Conservation (phyloP, 2,888 invertebrate genomes). For the Cynaeus angustus region DNA sequence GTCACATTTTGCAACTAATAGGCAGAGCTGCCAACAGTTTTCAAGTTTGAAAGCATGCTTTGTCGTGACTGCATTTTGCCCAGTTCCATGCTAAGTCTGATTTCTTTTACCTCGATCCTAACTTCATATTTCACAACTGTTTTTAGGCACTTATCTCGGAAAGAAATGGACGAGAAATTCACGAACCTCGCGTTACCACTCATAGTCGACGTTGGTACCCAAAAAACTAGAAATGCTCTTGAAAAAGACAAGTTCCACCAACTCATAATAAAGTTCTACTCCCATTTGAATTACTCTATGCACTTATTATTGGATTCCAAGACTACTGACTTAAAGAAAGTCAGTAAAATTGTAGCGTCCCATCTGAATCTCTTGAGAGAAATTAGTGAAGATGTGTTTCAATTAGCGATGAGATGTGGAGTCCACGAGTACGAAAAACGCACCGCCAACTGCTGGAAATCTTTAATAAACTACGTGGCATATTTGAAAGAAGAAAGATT, state of each 20-base stretch:
- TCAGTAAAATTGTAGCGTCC: background rate
- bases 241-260: constrained; percentile 21
- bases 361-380: constrained; percentile 21
- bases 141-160: constrained; percentile 21
- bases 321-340: background rate
- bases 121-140: too few relatives aligned
- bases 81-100: too few relatives aligned
- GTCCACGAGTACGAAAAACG: constrained; percentile 56
- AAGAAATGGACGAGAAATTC: constrained; percentile 32
- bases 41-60: too few relatives aligned
- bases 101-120: too few relatives aligned
- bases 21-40: too few relatives aligned
- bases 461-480: constrained; percentile 58
- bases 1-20: too few relatives aligned
- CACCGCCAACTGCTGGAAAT: constrained; percentile 58
- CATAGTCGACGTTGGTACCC: constrained; percentile 9
- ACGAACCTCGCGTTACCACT: constrained; percentile 15
- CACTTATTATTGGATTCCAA: constrained; percentile 8
- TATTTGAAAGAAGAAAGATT: constrained; percentile 50
- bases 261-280: constrained; percentile 12
- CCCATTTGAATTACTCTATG: constrained; percentile 11
- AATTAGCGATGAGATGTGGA: constrained; percentile 54
- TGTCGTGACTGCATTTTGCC: too few relatives aligned
- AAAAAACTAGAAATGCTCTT: background rate
- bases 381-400: constrained; percentile 18